Conservation (phyloP, 2,113 vertebrate species). For the Pterocles orientalis region DNA sequence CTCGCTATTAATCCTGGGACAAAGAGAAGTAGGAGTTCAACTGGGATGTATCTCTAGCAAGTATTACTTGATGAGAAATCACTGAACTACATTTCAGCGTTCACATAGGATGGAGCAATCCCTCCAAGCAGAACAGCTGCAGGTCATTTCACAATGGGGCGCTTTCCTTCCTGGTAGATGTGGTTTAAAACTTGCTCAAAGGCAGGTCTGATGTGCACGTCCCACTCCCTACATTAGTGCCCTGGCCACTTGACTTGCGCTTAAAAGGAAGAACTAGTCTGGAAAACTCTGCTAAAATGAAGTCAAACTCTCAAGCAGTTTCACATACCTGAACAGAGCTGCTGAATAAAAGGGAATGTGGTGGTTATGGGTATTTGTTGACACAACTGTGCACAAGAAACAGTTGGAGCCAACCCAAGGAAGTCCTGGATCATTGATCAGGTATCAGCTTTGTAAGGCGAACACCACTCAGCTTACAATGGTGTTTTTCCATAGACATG, state of each 20-base stretch:
- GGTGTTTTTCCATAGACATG: background rate
- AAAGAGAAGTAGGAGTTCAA: background rate
- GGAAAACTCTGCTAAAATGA: background rate
- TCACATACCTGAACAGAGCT: background rate
- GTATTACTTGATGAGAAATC: background rate
- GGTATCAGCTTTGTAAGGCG: background rate
- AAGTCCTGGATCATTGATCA: fast-evolving
- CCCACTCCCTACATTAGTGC: background rate
- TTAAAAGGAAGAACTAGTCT: background rate
- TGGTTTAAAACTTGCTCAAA: background rate
- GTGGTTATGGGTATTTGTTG: background rate
- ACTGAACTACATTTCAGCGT: background rate
- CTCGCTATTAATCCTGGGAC: background rate
- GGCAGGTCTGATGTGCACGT: background rate
- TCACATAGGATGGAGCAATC: background rate
- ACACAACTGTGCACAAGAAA: background rate
- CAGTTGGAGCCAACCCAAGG: background rate
- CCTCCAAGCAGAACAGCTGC: background rate
- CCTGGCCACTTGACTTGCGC: background rate
- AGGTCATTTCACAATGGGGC: background rate
- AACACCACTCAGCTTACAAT: background rate
- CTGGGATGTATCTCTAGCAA: background rate
- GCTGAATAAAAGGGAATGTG: background rate
- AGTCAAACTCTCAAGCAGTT: background rate
- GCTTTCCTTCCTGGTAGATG: background rate